phyloP scores from a whole-genome alignment of 2,113 vertebrate genomes.

The Vicugna pacos region DNA sequence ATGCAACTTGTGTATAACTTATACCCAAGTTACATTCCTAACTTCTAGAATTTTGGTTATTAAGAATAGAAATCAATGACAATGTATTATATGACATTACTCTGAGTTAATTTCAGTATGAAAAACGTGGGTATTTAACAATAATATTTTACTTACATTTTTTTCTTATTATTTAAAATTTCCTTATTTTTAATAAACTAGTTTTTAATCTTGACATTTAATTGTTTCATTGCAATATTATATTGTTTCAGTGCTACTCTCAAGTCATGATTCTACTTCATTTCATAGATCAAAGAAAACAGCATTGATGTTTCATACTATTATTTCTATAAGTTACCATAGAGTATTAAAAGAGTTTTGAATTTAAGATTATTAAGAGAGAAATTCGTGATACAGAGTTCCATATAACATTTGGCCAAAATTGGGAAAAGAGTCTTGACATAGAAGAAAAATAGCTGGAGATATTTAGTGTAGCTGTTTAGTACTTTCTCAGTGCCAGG shows the following conservation, averaged over 20 bases:
- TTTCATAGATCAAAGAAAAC: conserved; percentile 36
- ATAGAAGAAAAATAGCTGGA: not conserved
- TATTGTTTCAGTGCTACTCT: not conserved
- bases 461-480: not conserved
- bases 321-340: not conserved
- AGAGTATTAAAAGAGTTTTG: not conserved
- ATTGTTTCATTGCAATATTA: not conserved
- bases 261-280: conserved; percentile 1
- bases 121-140: not conserved
- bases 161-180: not conserved
- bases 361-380: not conserved
- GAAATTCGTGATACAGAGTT: not conserved
- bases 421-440: not conserved
- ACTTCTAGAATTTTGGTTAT: conserved; percentile 3
- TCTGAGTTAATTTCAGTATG: conserved; percentile 43
- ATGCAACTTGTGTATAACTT: too few species aligned
- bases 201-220: not conserved
- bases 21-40: not conserved
- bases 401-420: not conserved
- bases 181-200: not conserved
- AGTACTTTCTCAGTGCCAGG: not conserved
- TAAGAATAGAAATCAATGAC: not conserved
- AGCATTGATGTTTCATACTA: not conserved
- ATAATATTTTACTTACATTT: not conserved
- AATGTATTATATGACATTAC: not conserved